Conservation (phyloP, 2,797 vertebrate genomes). For the Arctocebus calabarensis region DNA sequence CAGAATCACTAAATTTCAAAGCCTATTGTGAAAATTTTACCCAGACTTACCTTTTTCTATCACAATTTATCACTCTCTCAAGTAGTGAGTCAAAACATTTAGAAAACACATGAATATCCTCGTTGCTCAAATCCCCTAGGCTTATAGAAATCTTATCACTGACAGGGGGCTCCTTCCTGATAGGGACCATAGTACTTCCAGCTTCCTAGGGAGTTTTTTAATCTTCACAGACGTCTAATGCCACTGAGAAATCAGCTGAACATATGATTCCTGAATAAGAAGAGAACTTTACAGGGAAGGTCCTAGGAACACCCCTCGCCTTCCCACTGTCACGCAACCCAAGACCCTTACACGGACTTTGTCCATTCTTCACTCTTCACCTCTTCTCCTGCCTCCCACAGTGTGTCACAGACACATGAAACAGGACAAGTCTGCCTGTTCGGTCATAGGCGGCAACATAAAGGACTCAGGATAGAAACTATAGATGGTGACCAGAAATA, state of each 20-base stretch:
- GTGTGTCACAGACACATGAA: not conserved
- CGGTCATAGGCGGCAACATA: not conserved
- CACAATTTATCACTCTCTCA: not conserved
- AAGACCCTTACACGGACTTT: not conserved
- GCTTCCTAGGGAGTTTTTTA: not conserved
- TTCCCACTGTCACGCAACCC: not conserved
- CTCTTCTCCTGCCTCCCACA: not conserved
- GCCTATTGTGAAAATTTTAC: not conserved
- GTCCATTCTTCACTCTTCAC: no score
- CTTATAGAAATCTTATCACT: not conserved
- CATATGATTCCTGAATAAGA: not conserved
- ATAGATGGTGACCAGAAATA: not conserved
- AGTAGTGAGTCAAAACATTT: not conserved
- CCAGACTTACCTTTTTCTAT: not conserved
- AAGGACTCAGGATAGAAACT: not conserved
- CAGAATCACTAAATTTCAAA: not conserved
- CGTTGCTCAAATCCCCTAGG: not conserved
- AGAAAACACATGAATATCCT: not conserved
- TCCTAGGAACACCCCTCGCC: no score
- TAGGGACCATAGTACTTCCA: no score
- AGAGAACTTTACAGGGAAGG: rapidly evolving
- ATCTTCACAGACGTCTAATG: not conserved
- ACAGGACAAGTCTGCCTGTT: not conserved
- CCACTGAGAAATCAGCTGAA: not conserved
- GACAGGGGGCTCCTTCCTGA: not conserved